These are phyloP conservation scores for Hyppa rectilinea DNA, from an alignment of 2,888 invertebrate genomes.

Conservation along the genomic window DNA sequence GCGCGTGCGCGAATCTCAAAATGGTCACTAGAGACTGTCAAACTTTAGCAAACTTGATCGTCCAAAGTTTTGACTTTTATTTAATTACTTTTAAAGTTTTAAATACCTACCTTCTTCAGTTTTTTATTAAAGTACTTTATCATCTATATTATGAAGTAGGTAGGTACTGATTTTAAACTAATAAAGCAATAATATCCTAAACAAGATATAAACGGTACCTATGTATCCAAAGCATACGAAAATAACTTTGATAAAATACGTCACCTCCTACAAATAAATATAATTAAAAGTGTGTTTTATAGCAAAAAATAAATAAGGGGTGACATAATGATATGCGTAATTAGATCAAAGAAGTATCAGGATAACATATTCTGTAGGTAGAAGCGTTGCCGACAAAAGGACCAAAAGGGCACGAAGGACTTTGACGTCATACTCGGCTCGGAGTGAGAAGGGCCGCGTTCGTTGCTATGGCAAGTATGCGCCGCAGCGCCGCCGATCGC, in stretches of 20 bases:
- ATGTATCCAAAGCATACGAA: neutral
- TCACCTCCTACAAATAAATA: constrained; percentile 32
- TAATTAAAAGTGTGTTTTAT: constrained; percentile 15
- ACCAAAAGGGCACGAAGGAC: constrained; percentile 66
- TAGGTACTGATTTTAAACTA: constrained; percentile 8
- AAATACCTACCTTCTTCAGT: too few species aligned
- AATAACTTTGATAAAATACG: neutral
- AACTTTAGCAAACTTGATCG: constrained; percentile 22
- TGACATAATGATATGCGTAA: constrained; percentile 90
- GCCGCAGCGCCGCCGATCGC: constrained; percentile 70
- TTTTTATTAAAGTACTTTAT: too few species aligned
- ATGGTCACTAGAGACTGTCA: constrained; percentile 1
- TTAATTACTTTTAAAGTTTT: constrained; percentile 9
- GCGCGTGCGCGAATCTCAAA: constrained; percentile 57
- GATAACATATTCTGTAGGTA: constrained; percentile 81
- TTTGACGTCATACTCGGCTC: constrained; percentile 41
- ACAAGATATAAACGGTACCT: neutral
- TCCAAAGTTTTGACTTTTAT: neutral
- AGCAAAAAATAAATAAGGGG: constrained; percentile 51
- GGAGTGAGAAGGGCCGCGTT: constrained; percentile 43
- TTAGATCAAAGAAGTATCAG: constrained; percentile 89
- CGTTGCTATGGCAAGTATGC: constrained; percentile 71
- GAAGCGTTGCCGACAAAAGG: constrained; percentile 65
- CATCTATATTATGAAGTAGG: too few species aligned
- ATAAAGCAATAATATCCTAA: neutral